Conservation (phyloP, 2,888 invertebrate genomes). For the Priocnemis perturbator region DNA sequence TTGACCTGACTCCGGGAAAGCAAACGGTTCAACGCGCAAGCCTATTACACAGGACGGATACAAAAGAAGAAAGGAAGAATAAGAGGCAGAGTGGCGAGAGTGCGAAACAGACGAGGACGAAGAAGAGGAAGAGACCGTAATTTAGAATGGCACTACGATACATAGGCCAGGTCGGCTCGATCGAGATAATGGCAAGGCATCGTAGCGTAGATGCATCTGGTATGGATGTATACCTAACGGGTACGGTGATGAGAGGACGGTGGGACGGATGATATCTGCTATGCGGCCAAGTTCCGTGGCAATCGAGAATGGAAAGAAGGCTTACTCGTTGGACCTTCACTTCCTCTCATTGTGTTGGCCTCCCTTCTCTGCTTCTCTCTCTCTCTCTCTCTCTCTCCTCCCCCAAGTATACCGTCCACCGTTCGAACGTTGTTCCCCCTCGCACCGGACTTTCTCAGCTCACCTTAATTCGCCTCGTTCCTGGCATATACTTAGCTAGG, state of each 20-base stretch:
- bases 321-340: conserved; percentile 73
- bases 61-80: conserved; percentile 9
- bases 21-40: conserved; percentile 20
- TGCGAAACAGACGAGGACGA: not conserved
- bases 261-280: conserved; percentile 57
- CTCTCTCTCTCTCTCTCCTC: conserved; percentile 4
- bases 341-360: conserved; percentile 72
- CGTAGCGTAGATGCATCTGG: conserved; percentile 48
- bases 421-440: conserved; percentile 12
- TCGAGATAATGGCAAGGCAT: conserved; percentile 53
- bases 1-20: conserved; percentile 31
- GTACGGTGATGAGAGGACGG: conserved; percentile 61
- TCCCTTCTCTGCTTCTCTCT: conserved; percentile 42
- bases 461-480: conserved; percentile 48
- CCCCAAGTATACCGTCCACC: not conserved
- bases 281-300: conserved; percentile 46
- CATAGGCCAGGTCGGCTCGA: conserved; percentile 47
- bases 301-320: conserved; percentile 66
- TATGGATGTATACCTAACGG: conserved; percentile 53
- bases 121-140: conserved; percentile 29
- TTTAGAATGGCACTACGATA: conserved; percentile 51
- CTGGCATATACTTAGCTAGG: conserved; percentile 16
- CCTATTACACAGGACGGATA: conserved; percentile 29
- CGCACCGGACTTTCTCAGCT: conserved; percentile 40
- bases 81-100: not conserved